Evolutionary conservation across 2,888 invertebrate genomes (phyloP).

Genomic region (Argyresthia goedartella): DNA sequence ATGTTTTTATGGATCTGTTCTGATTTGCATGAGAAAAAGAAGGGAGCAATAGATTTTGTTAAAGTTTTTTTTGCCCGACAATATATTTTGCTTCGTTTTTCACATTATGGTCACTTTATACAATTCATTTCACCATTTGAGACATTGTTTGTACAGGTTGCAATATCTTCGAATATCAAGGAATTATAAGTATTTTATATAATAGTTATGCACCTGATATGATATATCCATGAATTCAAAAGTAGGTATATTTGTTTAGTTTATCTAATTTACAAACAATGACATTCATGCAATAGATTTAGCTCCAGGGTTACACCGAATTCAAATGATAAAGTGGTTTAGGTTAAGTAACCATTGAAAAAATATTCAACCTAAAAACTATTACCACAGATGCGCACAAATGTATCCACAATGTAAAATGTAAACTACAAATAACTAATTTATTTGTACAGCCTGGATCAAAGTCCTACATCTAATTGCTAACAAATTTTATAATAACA

Average conservation of each 20-base stretch:
- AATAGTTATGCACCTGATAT: constrained; percentile 21
- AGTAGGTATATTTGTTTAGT: neutral
- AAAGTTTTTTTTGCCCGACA: too few relatives aligned
- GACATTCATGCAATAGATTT: constrained; percentile 5
- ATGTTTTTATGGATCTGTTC: too few relatives aligned
- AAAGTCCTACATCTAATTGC: constrained; percentile 63
- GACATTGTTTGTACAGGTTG: constrained; percentile 26
- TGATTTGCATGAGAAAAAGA: too few relatives aligned
- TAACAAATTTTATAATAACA: constrained; percentile 54
- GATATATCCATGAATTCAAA: constrained; percentile 15
- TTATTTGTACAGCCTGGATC: constrained; percentile 64
- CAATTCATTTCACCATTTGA: constrained; percentile 22
- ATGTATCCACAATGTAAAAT: constrained; percentile 59
- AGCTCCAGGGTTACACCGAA: constrained; percentile 4
- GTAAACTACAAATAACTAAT: constrained; percentile 60
- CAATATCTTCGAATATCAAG: constrained; percentile 10
- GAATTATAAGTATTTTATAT: constrained; percentile 19
- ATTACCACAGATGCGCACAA: constrained; percentile 53
- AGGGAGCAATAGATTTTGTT: too few relatives aligned
- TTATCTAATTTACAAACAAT: constrained; percentile 4
- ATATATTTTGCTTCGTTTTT: too few relatives aligned
- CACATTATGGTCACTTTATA: too few relatives aligned
- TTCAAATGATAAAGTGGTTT: constrained; percentile 16
- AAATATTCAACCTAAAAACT: constrained; percentile 46
- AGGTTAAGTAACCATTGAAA: constrained; percentile 38